Base-by-base conservation (phyloP, 2,113 vertebrate species). In the Psittacus erithacus region DNA sequence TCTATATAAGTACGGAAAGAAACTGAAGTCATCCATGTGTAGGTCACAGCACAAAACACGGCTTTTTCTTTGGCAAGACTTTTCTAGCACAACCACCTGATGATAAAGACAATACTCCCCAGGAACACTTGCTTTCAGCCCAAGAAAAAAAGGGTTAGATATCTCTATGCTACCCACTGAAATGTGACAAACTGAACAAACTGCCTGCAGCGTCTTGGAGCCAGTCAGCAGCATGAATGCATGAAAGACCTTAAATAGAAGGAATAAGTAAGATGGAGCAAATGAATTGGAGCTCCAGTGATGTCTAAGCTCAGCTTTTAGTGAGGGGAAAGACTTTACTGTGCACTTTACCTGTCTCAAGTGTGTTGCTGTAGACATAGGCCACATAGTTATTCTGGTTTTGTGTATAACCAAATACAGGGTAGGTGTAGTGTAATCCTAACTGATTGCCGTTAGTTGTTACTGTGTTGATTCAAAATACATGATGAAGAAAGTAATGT, bases 11-110 rank as follows among this genome's bases (percentile, higher is more conserved):
- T 81, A 55, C 0, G 0, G 6, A 2, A 53, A 92, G 60, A 64
- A 86, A 41, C 2, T 25, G 7, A 77, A 76, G 4, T 39, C 9
- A 46, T 47, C 18, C 14, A 24, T 0, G 1, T 25, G 28, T 62
- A 73, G 25, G 38, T 84, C 53, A 70, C 22, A 91, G 15, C 15
- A 41, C 10, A 65, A 85, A 84, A 65, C 29, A 24, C 5, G 24
- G 3, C 5, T 12, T 43, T 75, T 52, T 46, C 11, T 82, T 83
- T 83, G 14, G 2, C 29, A 71, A 79, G 55, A 62, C 6, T 15
- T 90, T 95, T 80, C 38, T 59, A 80, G 17, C 52, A 53, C 17
- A 88, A 44, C 14, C 8, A 35, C 39, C 28, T 74, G 15, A 63
- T 88, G 38, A 62, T 67, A 79, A 93, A 63, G 63, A 62, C 25